A percentile compares a stretch with the other conserved stretches of the same genome.
Conservation (phyloP, 1,140 invertebrate species). For the Pogonomyrmex barbatus region DNA sequence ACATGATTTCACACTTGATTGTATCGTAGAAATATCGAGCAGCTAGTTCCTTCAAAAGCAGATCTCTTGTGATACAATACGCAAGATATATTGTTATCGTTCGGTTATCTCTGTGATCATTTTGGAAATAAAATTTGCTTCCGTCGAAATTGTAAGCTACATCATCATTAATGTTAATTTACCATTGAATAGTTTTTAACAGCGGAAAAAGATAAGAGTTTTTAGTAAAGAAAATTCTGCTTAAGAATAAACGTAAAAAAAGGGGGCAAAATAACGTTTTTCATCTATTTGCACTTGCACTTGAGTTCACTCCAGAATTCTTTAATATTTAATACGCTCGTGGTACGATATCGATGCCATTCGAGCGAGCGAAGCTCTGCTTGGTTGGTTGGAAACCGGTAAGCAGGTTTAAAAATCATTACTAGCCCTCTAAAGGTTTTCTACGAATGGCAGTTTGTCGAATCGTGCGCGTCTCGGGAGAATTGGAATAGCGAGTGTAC, state of each 20-base stretch:
- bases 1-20: not conserved
- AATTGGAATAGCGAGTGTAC: conserved; percentile 43
- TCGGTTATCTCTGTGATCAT: not conserved
- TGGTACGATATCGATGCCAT: conserved; percentile 9
- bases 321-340: conserved; percentile 5
- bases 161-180: not conserved
- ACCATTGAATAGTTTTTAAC: not conserved
- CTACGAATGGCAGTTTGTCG: conserved; percentile 49
- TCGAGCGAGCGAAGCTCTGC: conserved; percentile 2
- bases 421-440: conserved; percentile 23
- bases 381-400: not conserved
- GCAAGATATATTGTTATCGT: not conserved
- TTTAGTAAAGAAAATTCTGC: not conserved
- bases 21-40: not conserved
- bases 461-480: conserved; percentile 65
- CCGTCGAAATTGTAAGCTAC: not conserved
- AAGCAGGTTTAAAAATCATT: conserved; percentile 48
- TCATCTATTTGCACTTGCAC: not conserved
- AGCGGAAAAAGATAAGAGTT: not conserved
- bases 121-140: not conserved
- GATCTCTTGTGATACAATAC: not conserved
- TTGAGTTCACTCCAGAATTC: not conserved
- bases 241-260: not conserved
- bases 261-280: not conserved
- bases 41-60: not conserved